These are phyloP conservation scores for Erythrolamprus reginae DNA, from an alignment of 2,113 vertebrate species.

Conservation along the genomic window DNA sequence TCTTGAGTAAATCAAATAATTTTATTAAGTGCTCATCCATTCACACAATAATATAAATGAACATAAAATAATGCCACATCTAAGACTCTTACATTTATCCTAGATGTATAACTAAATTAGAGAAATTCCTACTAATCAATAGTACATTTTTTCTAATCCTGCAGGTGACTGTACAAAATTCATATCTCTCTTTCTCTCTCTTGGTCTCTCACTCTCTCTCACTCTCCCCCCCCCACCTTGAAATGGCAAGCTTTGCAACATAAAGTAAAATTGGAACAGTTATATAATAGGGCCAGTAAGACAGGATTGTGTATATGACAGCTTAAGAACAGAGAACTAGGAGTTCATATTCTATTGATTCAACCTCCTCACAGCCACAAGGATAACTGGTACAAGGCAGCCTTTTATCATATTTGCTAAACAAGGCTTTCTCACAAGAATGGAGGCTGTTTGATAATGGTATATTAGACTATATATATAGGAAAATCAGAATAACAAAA, in stretches of 20 bases:
- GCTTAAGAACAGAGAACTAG: not conserved
- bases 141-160: not conserved
- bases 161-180: not conserved
- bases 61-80: not conserved
- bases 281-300: not conserved
- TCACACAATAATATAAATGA: not conserved
- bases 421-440: not conserved
- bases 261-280: not conserved
- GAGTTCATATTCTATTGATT: not conserved
- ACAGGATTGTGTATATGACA: not conserved
- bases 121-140: not conserved
- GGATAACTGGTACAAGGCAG: not conserved
- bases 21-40: not conserved
- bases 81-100: not conserved
- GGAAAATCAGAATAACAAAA: not conserved
- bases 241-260: not conserved
- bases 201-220: too few species aligned
- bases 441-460: not conserved
- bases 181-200: not conserved
- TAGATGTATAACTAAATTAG: not conserved
- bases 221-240: not conserved
- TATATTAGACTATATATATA: not conserved
- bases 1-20: not conserved
- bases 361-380: not conserved
- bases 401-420: not conserved